Base-by-base conservation (phyloP, 2,797 vertebrate genomes). In the Monodelphis domestica region DNA sequence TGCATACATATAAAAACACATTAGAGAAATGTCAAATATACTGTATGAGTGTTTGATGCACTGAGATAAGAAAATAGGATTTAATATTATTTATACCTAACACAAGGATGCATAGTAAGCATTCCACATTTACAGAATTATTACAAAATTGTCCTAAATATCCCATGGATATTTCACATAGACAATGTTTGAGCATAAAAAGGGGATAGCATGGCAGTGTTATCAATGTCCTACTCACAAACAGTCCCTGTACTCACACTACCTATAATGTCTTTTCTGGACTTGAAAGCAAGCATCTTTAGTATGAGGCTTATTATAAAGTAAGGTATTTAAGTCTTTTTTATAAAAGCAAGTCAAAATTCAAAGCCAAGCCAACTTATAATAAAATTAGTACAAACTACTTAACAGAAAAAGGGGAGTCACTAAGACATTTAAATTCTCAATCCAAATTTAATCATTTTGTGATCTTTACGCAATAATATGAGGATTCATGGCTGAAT, bases 261-360 rank as follows among this genome's bases (percentile, higher is more conserved):
- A 84, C 45, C 38, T 11, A 26, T 4, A 50, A 9, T 26, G 21
- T 45, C 21, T 45, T 24, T 26, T 26, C 70, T 26, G 38, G 38
- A 84, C 38, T 50, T 84, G 38, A 50, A 7, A 78, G 15, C 38
- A 78, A 78, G 70, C 17, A 84, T 84, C 21, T 45, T 26, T 38
- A 84, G 38, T 3, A 28, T 11, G n/a, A 78, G 21, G 38, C 38
- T n/a, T n/a, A n/a, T n/a, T n/a, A n/a, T n/a, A n/a, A 50, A 84
- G 70, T 78, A 38, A 78, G 21, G 21, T 91, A 70, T 52, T 54
- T 21, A 89, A 56, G 78, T 88, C 33, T 88, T 50, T 91, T 87
- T 94, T 63, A 92, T 54, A 92, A 91, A 56, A 53, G 88, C 5
- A 94, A 95, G 88, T 84, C 56, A 96, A 84, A 91, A 12, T 89